phyloP scores from a whole-genome alignment of 2,888 invertebrate species.

The Fissipunctia ypsillon region DNA sequence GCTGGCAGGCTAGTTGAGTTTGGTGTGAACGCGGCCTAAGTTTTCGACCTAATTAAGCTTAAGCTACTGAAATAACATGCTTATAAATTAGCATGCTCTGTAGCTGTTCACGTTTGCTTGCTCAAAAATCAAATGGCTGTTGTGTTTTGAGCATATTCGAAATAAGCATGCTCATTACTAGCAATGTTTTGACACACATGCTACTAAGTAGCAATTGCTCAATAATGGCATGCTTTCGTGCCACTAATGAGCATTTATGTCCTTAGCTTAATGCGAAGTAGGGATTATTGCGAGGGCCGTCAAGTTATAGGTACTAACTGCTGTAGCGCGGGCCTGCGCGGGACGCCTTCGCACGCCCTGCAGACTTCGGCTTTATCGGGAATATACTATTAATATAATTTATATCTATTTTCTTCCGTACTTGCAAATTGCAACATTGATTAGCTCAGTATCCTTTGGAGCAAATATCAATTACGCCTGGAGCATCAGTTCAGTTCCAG shows the following conservation, averaged over 20 bases:
- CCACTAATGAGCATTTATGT: too few relatives aligned
- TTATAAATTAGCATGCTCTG: too few relatives aligned
- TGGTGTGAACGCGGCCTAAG: not conserved
- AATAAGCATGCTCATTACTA: too few relatives aligned
- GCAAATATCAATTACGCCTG: not conserved
- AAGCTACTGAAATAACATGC: too few relatives aligned
- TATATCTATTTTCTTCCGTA: not conserved
- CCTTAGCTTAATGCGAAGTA: too few relatives aligned
- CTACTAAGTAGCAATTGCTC: too few relatives aligned
- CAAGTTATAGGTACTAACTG: too few relatives aligned
- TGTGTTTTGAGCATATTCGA: too few relatives aligned
- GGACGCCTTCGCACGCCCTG: not conserved
- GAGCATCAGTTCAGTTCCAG: not conserved
- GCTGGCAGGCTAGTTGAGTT: not conserved
- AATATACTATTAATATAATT: slow-evolving; percentile 14
- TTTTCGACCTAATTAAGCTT: not conserved
- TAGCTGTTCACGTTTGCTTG: too few relatives aligned
- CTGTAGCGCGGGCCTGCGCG: not conserved
- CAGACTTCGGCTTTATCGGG: not conserved
- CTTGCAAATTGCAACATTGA: slow-evolving; percentile 9
- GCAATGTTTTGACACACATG: too few relatives aligned
- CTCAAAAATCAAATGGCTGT: too few relatives aligned
- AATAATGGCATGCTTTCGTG: too few relatives aligned
- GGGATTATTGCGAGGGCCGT: not conserved
- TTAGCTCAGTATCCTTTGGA: not conserved